Base-by-base conservation (phyloP, 2,888 invertebrate genomes). In the Reticulitermes lucifugus region DNA sequence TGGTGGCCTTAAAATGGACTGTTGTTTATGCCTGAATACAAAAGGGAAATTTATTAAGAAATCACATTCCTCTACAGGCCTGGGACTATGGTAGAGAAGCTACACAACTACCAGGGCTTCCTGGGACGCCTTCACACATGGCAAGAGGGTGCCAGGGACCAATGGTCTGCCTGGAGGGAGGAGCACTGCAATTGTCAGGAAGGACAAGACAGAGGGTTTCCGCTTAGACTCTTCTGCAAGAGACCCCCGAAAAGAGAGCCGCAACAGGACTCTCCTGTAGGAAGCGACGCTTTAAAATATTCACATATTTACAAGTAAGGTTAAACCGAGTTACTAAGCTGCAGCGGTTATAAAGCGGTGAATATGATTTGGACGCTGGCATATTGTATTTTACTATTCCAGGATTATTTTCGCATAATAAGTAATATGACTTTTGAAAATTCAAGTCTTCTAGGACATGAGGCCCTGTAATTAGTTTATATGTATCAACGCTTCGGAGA, bases 91-190 rank as follows among this genome's bases (percentile, higher is more conserved):
- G 94, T 95, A 89, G 96, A 96, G 88, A 97, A 97, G 90, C 90
- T 97, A 84, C 93, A 96, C 89, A 95, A 96, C 88, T 97, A 97
- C 90, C 95, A 96, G 89, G 96, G 97, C 0, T 91, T 94, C 83
- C 90, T 94, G 1, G 96, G 96, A 12, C 92, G 95, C 43, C 89
- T 95, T 51, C 96, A 97, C 89, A 92, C 93, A 35, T 91, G 93
- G 87, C 92, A 95, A 79, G 96, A 96, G 87, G 92, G 92, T 85
- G 91, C 94, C 65, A 93, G 92, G 85, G 95, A 95, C 89, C 92
- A 93, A 86, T 94, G 93, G 92, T 89, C 92, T 3, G 90, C 89
- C 29, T 95, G 94, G 92, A 94, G 93, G 86, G 94, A 95, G 87
- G 88, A 79, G 4, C 22, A 84, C 12, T 71, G 59, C 29, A 51